Evolutionary conservation across 2,113 vertebrate genomes (phyloP).

Genomic region (Rhagologus leucostigma): DNA sequence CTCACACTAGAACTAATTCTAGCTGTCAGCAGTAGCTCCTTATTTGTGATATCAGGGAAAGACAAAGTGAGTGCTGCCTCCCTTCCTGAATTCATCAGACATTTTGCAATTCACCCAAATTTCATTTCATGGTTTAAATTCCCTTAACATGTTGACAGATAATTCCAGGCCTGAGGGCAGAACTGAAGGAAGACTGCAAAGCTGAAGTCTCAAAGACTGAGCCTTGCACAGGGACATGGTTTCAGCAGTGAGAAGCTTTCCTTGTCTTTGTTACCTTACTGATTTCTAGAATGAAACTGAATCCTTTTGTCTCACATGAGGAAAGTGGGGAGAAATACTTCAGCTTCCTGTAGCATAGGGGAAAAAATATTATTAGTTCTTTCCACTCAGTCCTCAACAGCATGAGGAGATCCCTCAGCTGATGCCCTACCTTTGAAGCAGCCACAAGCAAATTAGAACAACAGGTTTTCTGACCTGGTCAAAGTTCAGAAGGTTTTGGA

Average conservation of each 20-base stretch:
- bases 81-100: background rate
- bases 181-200: background rate
- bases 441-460: background rate
- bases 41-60: background rate
- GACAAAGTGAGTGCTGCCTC: background rate
- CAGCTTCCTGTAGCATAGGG: background rate
- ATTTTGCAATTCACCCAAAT: background rate
- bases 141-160: background rate
- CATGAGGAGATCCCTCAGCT: background rate
- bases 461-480: background rate
- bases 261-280: background rate
- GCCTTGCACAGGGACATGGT: background rate
- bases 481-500: background rate
- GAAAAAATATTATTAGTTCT: background rate
- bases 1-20: background rate
- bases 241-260: background rate
- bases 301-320: background rate
- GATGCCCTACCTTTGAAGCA: background rate
- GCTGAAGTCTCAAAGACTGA: background rate
- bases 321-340: background rate
- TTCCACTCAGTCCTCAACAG: background rate
- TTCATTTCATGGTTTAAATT: background rate
- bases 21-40: background rate
- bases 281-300: background rate
- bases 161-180: background rate